Percentiles rank a stretch among this genome's conserved stretches.
Evolutionary conservation across 2,113 vertebrate species (phyloP).

Genomic region (Cyanistes caeruleus): DNA sequence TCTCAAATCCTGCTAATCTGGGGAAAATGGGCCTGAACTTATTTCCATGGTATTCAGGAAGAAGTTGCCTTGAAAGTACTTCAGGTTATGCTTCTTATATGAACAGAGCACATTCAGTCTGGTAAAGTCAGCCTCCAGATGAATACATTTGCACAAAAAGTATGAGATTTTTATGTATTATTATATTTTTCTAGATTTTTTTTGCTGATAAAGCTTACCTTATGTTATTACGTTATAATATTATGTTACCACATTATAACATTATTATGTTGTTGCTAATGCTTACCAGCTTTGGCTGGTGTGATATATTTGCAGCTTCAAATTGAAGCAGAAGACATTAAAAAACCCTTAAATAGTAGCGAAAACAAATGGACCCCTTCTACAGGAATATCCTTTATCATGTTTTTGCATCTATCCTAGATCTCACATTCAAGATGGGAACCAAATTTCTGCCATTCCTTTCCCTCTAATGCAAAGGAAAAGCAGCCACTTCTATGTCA

Average conservation of each 20-base stretch:
- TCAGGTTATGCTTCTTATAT: neutral
- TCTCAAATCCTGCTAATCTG: neutral
- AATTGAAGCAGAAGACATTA: neutral
- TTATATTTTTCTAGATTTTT: neutral
- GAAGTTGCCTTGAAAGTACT: neutral
- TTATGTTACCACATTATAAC: neutral
- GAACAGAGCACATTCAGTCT: neutral
- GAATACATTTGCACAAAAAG: neutral
- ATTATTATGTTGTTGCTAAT: neutral
- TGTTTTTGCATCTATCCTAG: neutral
- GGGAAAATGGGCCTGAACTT: neutral
- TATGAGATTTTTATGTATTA: neutral
- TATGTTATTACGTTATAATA: neutral
- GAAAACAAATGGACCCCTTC: neutral
- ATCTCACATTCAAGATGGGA: neutral
- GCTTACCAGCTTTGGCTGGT: neutral
- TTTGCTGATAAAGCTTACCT: neutral
- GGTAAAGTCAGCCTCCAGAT: neutral
- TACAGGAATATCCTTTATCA: neutral
- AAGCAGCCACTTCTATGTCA: neutral
- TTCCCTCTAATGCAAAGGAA: neutral
- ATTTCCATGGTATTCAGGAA: neutral
- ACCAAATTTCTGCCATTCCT: neutral
- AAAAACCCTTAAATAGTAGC: neutral
- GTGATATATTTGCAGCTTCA: neutral